phyloP scores from a whole-genome alignment of 2,888 invertebrate species.

The Cepaea hortensis region DNA sequence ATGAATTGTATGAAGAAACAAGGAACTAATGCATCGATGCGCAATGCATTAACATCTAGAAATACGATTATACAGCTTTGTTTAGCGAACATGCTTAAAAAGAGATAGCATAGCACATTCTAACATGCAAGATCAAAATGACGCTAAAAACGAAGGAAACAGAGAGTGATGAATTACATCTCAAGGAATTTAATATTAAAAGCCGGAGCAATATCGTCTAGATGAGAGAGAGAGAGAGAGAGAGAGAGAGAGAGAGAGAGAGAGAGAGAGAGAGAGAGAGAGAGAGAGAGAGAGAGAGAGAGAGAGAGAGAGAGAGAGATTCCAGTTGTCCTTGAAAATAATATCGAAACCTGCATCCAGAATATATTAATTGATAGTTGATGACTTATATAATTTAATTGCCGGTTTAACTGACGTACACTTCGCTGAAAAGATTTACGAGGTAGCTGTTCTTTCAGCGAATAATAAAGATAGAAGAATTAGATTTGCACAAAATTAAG shows the following conservation, averaged over 20 bases:
- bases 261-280: constrained; percentile 19
- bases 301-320: neutral
- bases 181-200: too few species aligned
- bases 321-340: neutral
- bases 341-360: neutral
- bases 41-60: too few species aligned
- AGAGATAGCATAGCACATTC: too few species aligned
- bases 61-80: too few species aligned
- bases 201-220: neutral
- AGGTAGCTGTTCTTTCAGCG: neutral
- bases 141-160: too few species aligned
- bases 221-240: neutral
- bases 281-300: constrained; percentile 10
- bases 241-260: constrained; percentile 12
- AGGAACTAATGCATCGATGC: too few species aligned
- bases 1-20: too few species aligned
- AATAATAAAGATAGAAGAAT: neutral
- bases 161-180: too few species aligned
- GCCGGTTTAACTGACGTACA: neutral
- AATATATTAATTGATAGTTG: neutral
- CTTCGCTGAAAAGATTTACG: neutral
- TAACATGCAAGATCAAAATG: too few species aligned
- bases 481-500: too few species aligned
- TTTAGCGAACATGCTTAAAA: too few species aligned
- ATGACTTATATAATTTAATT: neutral